These are phyloP conservation scores for Drosophila insularis DNA, from an alignment of 1,140 invertebrate species.

Conservation along the genomic window DNA sequence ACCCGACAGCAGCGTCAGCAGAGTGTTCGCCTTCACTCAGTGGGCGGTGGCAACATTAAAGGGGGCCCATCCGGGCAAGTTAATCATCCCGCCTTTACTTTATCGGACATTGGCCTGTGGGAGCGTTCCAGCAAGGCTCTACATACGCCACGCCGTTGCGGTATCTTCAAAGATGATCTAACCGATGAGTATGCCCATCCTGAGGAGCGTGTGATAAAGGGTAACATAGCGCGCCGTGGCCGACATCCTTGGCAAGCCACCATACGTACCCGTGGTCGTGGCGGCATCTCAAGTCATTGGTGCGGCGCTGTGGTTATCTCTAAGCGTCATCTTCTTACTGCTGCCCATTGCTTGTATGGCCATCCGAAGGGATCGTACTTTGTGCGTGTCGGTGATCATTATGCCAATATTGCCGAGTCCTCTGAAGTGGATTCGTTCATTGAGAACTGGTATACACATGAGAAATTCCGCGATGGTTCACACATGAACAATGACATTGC, in stretches of 20 bases:
- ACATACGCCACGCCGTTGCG: slow-evolving; percentile 64
- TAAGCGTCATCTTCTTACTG: slow-evolving; percentile 88
- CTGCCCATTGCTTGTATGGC: slow-evolving; percentile 90
- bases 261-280: slow-evolving; percentile 85
- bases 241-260: slow-evolving; percentile 93
- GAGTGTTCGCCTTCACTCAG: slow-evolving; percentile 22
- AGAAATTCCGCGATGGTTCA: slow-evolving; percentile 86
- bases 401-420: slow-evolving; percentile 86
- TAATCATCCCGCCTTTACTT: background rate
- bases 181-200: slow-evolving; percentile 72
- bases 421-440: slow-evolving; percentile 87
- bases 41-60: background rate
- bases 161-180: slow-evolving; percentile 65
- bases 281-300: slow-evolving; percentile 86
- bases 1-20: slow-evolving; percentile 17
- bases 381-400: slow-evolving; percentile 88
- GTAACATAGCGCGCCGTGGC: slow-evolving; percentile 84
- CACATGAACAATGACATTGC: slow-evolving; percentile 91
- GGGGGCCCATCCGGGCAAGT: too few species aligned
- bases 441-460: slow-evolving; percentile 87
- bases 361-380: slow-evolving; percentile 87
- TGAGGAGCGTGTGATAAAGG: slow-evolving; percentile 84
- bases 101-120: slow-evolving; percentile 66
- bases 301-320: slow-evolving; percentile 90
- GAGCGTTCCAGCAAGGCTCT: slow-evolving; percentile 67